phyloP scores from a whole-genome alignment of 2,113 vertebrate genomes.

The Gadus chalcogrammus region DNA sequence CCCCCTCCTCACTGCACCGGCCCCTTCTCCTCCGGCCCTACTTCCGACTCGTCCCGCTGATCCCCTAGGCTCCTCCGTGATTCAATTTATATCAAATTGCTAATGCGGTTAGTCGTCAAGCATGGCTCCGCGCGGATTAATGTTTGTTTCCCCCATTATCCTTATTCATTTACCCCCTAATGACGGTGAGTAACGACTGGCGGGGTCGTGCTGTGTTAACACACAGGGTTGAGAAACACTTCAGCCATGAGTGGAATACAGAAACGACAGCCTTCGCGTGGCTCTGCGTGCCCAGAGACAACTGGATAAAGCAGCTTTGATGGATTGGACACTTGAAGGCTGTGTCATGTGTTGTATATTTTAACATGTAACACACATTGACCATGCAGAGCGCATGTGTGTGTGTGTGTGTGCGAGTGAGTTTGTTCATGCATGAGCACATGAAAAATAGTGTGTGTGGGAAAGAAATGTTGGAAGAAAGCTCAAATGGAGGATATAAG shows the following conservation, averaged over 20 bases:
- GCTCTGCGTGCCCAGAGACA: no score
- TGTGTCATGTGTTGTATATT: no score
- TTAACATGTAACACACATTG: no score
- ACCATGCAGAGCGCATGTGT: neutral
- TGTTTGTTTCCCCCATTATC: slow-evolving; percentile 59
- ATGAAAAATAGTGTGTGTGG: neutral
- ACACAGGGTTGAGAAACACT: slow-evolving; percentile 28
- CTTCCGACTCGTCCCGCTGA: neutral
- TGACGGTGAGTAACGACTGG: slow-evolving; percentile 52
- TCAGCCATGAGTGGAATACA: slow-evolving; percentile 18
- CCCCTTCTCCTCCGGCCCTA: slow-evolving; percentile 35
- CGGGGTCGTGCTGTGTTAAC: slow-evolving; percentile 41
- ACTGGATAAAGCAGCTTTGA: no score
- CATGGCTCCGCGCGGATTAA: slow-evolving; percentile 35
- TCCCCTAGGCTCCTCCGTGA: slow-evolving; percentile 47
- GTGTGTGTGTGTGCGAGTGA: neutral
- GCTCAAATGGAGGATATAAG: neutral
- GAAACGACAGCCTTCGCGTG: neutral
- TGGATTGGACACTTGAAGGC: no score
- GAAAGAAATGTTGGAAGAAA: neutral
- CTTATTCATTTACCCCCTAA: slow-evolving; percentile 48
- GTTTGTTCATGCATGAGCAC: neutral
- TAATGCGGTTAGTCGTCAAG: slow-evolving; percentile 60
- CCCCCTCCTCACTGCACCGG: slow-evolving; percentile 37
- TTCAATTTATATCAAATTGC: slow-evolving; percentile 64